Base-by-base conservation (phyloP, 2,113 vertebrate genomes). In the Synodontis membranacea region DNA sequence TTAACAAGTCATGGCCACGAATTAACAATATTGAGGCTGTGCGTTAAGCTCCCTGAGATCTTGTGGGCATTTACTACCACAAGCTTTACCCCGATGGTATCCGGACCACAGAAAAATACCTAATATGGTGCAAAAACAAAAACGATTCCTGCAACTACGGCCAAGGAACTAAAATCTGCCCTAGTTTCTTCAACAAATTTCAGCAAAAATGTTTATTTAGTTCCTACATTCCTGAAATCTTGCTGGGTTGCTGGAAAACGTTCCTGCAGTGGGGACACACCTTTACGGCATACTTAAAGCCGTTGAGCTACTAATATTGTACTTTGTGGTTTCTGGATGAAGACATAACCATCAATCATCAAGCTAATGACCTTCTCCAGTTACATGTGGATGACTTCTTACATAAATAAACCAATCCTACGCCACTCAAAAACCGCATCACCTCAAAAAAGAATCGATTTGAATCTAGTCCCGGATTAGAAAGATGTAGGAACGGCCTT, bases 311-410 rank as follows among this genome's bases (percentile, higher is more conserved):
- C 34, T 34, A 84, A 72, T 83, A 56, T 56, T 54, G 52, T 78
- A 74, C 60, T 82, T 86, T 84, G 72, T 21, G 60, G 50, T 60
- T 48, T 80, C 86, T 79, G 37, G 86, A 42, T 34, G 34, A 68
- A 84, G 31, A 44, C 80, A 31, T 79, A 46, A 83, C 50, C 31
- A 42, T 50, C 48, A 80, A 44, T 86, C 86, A 84, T 23, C 50
- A 48, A 79, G 58, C 70, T 74, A 85, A 68, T 75, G 39, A 44
- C 76, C 44, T 56, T 87, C 85, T 87, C 80, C 31, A 19, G 44
- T 88, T 88, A 80, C 74, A 50, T 3, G 4, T 5, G 34, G 75
- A 72, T 21, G 44, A 17, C 86, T 60, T 72, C 10, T 68, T 76
- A 28, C 75, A 44, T 44, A 17, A 48, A 31, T 81, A n/a, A n/a